A percentile compares a stretch with the other conserved stretches of the same genome.
These are phyloP conservation scores for Oncorhynchus mykiss DNA, from an alignment of 2,113 vertebrate species.

Conservation along the genomic window DNA sequence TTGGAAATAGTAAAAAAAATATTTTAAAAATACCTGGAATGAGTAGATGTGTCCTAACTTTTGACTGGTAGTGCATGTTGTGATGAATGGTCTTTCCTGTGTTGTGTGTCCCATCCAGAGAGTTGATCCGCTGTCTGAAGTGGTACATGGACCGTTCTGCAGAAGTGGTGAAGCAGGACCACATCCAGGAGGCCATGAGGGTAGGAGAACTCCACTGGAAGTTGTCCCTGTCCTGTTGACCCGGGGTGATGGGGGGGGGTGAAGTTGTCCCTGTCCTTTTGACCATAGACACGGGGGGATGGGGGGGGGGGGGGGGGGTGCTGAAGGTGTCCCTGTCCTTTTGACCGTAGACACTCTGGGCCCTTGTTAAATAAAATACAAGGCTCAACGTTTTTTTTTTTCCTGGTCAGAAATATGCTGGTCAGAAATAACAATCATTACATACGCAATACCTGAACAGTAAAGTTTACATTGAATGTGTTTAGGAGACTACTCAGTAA, in stretches of 20 bases:
- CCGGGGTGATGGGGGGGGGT: too few relatives aligned
- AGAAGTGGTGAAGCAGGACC: slow-evolving; percentile 92
- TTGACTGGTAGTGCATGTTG: not conserved
- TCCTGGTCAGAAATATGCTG: too few relatives aligned
- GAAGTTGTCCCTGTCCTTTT: not conserved
- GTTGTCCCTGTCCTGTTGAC: too few relatives aligned
- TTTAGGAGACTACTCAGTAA: slow-evolving; percentile 8
- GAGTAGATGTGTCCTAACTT: too few relatives aligned
- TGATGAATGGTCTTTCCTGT: not conserved
- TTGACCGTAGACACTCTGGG: too few relatives aligned
- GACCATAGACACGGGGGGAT: too few relatives aligned
- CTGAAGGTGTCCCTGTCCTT: not conserved
- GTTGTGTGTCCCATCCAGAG: slow-evolving; percentile 73
- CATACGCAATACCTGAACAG: not conserved
- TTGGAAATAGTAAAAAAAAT: too few relatives aligned
- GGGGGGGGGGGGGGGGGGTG: too few relatives aligned
- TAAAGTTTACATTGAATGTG: not conserved
- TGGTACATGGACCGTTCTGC: slow-evolving; percentile 99
- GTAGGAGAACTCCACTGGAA: slow-evolving; percentile 62
- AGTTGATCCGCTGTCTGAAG: slow-evolving; percentile 94
- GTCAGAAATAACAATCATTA: too few relatives aligned
- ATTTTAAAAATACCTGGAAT: too few relatives aligned
- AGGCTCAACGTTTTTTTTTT: too few relatives aligned
- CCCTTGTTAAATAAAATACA: too few relatives aligned
- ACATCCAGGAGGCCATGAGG: slow-evolving; percentile 97